A percentile compares a stretch with the other conserved stretches of the same genome.
Conservation (phyloP, 2,797 vertebrate species). For the Eospalax fontanierii region DNA sequence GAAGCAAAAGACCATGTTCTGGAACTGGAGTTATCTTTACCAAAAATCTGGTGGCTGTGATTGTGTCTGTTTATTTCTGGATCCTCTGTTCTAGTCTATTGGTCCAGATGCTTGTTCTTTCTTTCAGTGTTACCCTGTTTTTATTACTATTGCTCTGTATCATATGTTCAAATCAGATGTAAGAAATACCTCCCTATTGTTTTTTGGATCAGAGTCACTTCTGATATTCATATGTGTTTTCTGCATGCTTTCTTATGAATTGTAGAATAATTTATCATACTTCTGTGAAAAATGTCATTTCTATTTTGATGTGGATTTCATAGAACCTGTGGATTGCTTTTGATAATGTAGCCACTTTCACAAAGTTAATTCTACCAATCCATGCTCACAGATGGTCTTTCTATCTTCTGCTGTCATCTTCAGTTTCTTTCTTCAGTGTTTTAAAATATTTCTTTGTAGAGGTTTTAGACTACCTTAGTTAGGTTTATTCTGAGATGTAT, state of each 20-base stretch:
- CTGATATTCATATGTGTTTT: not conserved
- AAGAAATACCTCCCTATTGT: not conserved
- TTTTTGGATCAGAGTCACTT: not conserved
- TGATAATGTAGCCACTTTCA: not conserved
- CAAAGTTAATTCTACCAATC: not conserved
- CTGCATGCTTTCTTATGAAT: not conserved
- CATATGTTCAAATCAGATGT: not conserved
- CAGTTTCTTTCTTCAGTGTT: not conserved
- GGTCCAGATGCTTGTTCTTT: not conserved
- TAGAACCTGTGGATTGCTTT: not conserved
- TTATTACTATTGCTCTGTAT: not conserved
- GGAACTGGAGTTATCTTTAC: not conserved
- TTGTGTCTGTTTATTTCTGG: not conserved
- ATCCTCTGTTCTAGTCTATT: not conserved
- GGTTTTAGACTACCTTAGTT: not conserved
- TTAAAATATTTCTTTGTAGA: not conserved
- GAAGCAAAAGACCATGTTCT: not conserved
- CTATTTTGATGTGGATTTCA: not conserved
- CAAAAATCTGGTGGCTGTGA: not conserved
- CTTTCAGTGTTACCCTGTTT: not conserved
- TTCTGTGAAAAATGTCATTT: not conserved
- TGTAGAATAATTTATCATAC: not conserved
- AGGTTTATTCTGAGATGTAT: not conserved
- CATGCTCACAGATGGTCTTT: not conserved
- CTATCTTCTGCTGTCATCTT: not conserved